Conservation (phyloP, 2,113 vertebrate species). For the Micromys minutus region DNA sequence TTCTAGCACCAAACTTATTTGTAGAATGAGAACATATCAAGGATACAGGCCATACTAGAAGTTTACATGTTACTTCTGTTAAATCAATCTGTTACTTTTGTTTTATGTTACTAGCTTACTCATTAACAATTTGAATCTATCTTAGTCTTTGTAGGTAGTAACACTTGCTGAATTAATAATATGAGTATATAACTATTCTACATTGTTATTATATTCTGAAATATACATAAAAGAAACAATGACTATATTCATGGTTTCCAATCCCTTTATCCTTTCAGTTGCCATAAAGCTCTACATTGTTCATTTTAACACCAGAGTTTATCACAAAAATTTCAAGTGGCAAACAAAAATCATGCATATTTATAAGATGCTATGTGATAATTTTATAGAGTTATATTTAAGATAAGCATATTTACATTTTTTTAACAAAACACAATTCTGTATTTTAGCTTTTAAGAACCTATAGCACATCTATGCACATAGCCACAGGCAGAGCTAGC, state of each 20-base stretch:
- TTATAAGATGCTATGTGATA: neutral
- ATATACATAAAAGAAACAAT: neutral
- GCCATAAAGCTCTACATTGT: neutral
- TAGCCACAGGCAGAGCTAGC: too few species aligned
- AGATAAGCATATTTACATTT: neutral
- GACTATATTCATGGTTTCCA: neutral
- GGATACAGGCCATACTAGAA: neutral
- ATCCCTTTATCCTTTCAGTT: neutral
- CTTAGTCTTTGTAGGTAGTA: neutral
- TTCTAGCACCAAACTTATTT: neutral
- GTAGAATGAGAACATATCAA: neutral
- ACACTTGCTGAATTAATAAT: neutral
- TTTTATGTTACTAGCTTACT: neutral
- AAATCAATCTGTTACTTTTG: neutral
- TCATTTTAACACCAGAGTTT: neutral
- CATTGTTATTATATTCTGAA: neutral
- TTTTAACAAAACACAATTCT: neutral
- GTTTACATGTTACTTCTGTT: neutral
- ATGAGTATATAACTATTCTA: neutral
- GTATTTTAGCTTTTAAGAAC: neutral
- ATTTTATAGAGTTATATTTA: neutral
- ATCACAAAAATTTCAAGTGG: neutral
- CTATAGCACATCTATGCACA: too few species aligned
- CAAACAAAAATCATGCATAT: neutral
- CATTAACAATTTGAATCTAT: neutral